Percentiles rank a stretch among this genome's conserved stretches.
phyloP scores from a whole-genome alignment of 2,797 vertebrate genomes.

The Lophius americanus region DNA sequence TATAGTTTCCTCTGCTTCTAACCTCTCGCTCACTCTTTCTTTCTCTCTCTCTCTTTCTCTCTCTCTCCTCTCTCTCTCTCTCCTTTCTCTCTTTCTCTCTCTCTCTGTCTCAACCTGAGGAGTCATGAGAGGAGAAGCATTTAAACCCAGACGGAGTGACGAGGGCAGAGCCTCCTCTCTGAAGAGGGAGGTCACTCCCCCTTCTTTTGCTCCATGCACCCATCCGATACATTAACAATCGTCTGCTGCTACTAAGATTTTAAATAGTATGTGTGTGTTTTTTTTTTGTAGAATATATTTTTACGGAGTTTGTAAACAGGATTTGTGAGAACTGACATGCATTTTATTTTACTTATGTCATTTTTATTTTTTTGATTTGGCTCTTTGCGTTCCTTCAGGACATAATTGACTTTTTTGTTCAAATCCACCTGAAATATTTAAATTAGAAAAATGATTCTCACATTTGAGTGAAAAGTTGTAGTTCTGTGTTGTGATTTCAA shows the following conservation, averaged over 20 bases:
- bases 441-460: neutral
- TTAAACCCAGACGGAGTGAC: conserved; percentile 79
- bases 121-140: conserved; percentile 75
- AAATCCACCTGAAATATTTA: neutral
- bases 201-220: neutral
- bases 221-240: too few relatives aligned
- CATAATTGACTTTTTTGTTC: neutral
- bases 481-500: too few relatives aligned
- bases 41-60: too few relatives aligned
- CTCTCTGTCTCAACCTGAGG: neutral
- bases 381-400: neutral
- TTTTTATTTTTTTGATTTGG: too few relatives aligned
- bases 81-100: too few relatives aligned
- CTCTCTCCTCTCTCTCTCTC: too few relatives aligned
- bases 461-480: neutral
- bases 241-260: too few relatives aligned
- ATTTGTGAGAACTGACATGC: too few relatives aligned
- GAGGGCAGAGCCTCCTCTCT: conserved; percentile 27
- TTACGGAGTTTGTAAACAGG: too few relatives aligned
- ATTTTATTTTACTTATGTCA: too few relatives aligned
- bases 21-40: neutral
- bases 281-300: too few relatives aligned
- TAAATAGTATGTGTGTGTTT: too few relatives aligned
- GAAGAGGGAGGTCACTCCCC: conserved; percentile 7
- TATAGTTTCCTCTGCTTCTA: conserved; percentile 70